phyloP scores from a whole-genome alignment of 2,888 invertebrate genomes.

The Dorcus parallelipipedus region DNA sequence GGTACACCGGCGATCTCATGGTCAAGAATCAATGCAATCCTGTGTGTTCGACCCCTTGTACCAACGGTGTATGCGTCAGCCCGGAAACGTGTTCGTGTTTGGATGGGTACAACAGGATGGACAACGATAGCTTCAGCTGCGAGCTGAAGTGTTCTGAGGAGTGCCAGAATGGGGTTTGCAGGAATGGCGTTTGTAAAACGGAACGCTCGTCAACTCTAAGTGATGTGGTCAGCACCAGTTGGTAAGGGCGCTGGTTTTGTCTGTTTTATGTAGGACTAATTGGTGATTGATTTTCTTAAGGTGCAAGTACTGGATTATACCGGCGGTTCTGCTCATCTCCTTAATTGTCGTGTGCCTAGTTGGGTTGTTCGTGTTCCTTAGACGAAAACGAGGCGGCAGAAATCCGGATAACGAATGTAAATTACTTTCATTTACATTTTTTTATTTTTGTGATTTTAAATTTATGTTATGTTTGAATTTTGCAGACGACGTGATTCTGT shows the following conservation, averaged over 20 bases:
- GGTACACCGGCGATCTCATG: constrained; percentile 19
- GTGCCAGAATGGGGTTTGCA: constrained; percentile 18
- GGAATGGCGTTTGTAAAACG: constrained; percentile 15
- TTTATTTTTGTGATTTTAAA: not conserved
- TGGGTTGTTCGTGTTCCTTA: not conserved
- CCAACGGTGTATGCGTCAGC: constrained; percentile 39
- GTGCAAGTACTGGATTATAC: too few species aligned
- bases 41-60: constrained; percentile 22
- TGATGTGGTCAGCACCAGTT: not conserved
- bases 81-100: constrained; percentile 1
- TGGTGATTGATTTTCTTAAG: too few species aligned
- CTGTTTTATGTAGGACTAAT: not conserved
- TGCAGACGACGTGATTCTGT: not conserved
- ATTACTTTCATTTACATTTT: not conserved
- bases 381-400: not conserved
- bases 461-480: not conserved
- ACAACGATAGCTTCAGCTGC: constrained; percentile 10
- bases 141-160: constrained; percentile 6
- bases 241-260: not conserved
- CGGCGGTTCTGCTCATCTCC: too few species aligned
- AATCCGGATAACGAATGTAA: not conserved
- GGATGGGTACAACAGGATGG: not conserved
- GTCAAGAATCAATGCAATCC: constrained; percentile 27
- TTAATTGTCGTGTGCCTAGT: too few species aligned
- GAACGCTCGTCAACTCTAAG: too few species aligned